Base-by-base conservation (phyloP, 2,797 vertebrate species). In the Emydoidea blandingii region DNA sequence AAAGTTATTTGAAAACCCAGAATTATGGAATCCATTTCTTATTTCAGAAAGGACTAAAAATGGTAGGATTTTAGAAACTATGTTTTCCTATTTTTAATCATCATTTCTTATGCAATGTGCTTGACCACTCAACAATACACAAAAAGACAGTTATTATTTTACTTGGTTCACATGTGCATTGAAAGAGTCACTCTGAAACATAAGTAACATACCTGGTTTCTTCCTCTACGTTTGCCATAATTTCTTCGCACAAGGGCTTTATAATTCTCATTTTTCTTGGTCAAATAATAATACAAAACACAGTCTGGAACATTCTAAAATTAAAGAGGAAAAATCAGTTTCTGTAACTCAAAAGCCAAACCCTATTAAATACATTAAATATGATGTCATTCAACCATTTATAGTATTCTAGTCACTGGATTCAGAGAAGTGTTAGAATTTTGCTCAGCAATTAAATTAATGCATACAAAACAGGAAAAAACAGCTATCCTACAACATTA, bases 181-280 rank as follows among this genome's bases (percentile, higher is more conserved):
- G 41, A 27, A 76, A 78, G 27, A 49, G 12, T 78, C 74, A 78
- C 27, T 47, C 25, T 83, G 29, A 91, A 21, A 18, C 54, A 91
- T 74, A 94, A 57, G 49, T 87, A 81, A 94, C 79, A 86, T 96
- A 99, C 99, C 99, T 99, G 99, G 96, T 99, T 99, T 97, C 99
- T 99, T 93, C 99, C 99, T 98, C 99, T 98, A 54, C 99, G 98
- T 98, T 99, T 99, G 72, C 99, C 99, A 3, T 99, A 99, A 98
- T 99, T 99, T 74, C 99, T 98, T 96, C 99, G 98, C 94, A 99
- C 99, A 68, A 99, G 98, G 2, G 99, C 99, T 98, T 99, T 99
- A 97, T 99, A 99, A 97, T 99, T 99, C 97, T 99, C 99, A 98
- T 99, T 99, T 98, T 99, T 99, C 99, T 99, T 99, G 83, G 99